phyloP scores from a whole-genome alignment of 2,113 vertebrate genomes.

The Gallinago jamesoni region DNA sequence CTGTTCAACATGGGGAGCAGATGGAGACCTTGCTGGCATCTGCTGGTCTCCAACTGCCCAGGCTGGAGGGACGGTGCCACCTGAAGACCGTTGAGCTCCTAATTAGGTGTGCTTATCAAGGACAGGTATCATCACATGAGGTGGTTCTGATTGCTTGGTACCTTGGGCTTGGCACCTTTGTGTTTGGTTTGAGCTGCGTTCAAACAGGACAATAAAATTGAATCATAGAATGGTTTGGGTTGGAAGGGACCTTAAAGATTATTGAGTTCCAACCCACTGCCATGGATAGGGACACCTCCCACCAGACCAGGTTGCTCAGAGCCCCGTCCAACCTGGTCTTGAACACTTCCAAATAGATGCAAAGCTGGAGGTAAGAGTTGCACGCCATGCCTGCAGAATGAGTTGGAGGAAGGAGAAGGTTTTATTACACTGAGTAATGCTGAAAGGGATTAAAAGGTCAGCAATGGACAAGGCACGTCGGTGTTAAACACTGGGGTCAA shows the following conservation, averaged over 20 bases:
- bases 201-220: neutral
- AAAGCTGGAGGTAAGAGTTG: neutral
- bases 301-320: no score
- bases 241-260: no score
- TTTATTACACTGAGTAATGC: neutral
- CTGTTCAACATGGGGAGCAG: neutral
- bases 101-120: neutral
- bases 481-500: neutral
- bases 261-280: no score
- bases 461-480: neutral
- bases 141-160: neutral
- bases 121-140: neutral
- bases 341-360: neutral
- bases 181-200: neutral
- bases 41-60: neutral
- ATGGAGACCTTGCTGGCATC: neutral
- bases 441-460: neutral
- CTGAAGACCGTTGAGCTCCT: neutral
- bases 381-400: neutral
- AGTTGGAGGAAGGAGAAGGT: neutral
- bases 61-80: neutral
- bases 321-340: no score
- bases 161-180: neutral
- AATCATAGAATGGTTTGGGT: no score
- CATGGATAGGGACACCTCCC: no score